phyloP scores from a whole-genome alignment of 1,140 invertebrate genomes.

The Ceratosolen fusciceps region DNA sequence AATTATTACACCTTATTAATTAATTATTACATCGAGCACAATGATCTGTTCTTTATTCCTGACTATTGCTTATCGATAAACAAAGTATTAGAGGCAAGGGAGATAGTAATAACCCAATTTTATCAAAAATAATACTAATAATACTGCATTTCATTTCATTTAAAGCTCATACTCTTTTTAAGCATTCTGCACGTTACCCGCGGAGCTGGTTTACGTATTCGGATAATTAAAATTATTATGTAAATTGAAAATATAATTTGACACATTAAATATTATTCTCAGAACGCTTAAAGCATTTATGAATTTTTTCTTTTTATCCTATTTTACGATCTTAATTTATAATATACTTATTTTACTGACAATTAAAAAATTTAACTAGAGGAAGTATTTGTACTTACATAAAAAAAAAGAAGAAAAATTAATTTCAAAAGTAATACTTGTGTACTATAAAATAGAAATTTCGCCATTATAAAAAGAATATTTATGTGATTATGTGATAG shows the following conservation, averaged over 20 bases:
- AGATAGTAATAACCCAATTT: not conserved
- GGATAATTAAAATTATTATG: not conserved
- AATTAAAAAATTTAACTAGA: too few relatives aligned
- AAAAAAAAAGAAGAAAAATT: not conserved
- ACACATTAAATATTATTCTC: not conserved
- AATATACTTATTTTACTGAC: too few relatives aligned
- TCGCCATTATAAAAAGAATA: not conserved
- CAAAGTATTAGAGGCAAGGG: not conserved
- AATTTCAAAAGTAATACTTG: not conserved
- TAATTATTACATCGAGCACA: too few relatives aligned
- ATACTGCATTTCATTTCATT: not conserved
- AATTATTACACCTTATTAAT: too few relatives aligned
- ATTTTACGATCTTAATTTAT: not conserved
- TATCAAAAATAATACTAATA: not conserved
- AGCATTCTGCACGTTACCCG: not conserved
- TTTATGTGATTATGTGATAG: not conserved
- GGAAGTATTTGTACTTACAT: too few relatives aligned
- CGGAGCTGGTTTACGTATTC: not conserved
- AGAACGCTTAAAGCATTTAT: not conserved
- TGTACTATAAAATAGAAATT: not conserved
- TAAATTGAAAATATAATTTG: too few relatives aligned
- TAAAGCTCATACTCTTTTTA: not conserved
- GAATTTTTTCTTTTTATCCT: not conserved
- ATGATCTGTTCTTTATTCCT: too few relatives aligned
- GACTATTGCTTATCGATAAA: not conserved